Percentiles rank a stretch among this genome's conserved stretches.
phyloP scores from a whole-genome alignment of 2,797 vertebrate genomes.

The Triplophysa yarkandensis region DNA sequence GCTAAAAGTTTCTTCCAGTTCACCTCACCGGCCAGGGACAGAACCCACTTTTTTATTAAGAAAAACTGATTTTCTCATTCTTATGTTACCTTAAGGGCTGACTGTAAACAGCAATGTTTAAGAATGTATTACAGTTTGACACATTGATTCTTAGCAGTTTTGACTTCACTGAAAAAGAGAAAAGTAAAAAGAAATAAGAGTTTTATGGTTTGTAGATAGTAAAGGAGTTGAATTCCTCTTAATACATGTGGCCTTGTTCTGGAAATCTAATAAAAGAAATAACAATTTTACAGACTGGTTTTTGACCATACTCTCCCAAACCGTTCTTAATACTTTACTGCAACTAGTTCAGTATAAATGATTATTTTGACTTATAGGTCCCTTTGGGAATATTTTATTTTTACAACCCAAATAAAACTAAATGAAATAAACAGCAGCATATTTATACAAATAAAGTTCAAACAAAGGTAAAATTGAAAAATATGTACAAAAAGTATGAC shows the following conservation, averaged over 20 bases:
- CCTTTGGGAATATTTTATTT: conserved; percentile 47
- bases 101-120: not conserved
- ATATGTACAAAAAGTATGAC: conserved; percentile 63
- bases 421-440: conserved; percentile 20
- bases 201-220: conserved; percentile 3
- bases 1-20: conserved; percentile 74
- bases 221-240: not conserved
- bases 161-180: too few relatives aligned
- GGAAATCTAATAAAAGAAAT: not conserved
- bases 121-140: not conserved
- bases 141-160: not conserved
- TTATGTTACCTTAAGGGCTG: not conserved
- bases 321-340: not conserved
- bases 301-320: too few relatives aligned
- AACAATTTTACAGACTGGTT: too few relatives aligned
- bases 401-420: conserved; percentile 22
- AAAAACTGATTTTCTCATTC: conserved; percentile 14
- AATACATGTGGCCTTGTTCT: not conserved
- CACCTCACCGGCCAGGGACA: conserved; percentile 67
- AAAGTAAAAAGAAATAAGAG: too few relatives aligned
- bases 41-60: conserved; percentile 38
- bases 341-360: not conserved
- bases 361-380: not conserved
- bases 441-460: conserved; percentile 20
- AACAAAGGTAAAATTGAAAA: conserved; percentile 56